Percentiles rank a stretch among this genome's conserved stretches.
Conservation (phyloP, 2,888 invertebrate genomes). For the Agonopterix subpropinquella region DNA sequence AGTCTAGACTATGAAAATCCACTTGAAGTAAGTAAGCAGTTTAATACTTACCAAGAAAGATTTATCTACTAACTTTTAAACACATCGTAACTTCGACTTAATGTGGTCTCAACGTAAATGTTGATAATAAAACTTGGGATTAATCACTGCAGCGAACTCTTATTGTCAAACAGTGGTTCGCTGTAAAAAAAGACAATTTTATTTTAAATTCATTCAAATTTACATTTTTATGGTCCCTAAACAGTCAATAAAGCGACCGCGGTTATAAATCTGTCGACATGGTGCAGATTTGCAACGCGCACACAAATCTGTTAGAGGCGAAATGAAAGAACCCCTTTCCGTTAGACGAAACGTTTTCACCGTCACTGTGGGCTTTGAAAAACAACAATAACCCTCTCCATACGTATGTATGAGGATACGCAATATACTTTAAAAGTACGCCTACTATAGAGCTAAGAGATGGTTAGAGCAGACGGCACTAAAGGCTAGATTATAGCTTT, state of each 20-base stretch:
- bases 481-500: background rate
- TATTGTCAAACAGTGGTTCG: slow-evolving; percentile 21
- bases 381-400: slow-evolving; percentile 67
- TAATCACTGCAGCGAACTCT: background rate
- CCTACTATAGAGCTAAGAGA: slow-evolving; percentile 30
- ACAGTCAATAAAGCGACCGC: slow-evolving; percentile 59
- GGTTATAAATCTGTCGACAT: slow-evolving; percentile 38
- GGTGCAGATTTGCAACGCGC: slow-evolving; percentile 40
- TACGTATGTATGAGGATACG: slow-evolving; percentile 59
- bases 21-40: slow-evolving; percentile 7
- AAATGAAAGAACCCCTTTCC: slow-evolving; percentile 33
- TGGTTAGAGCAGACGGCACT: background rate
- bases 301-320: slow-evolving; percentile 54
- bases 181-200: slow-evolving; percentile 29
- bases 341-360: slow-evolving; percentile 47
- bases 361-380: slow-evolving; percentile 53
- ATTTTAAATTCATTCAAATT: slow-evolving; percentile 42
- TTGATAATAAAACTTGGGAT: slow-evolving; percentile 8
- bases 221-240: slow-evolving; percentile 67
- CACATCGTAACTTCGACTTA: too few relatives aligned
- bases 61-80: too few relatives aligned
- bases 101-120: slow-evolving; percentile 2
- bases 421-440: slow-evolving; percentile 65
- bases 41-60: too few relatives aligned
- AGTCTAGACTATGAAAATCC: slow-evolving; percentile 34